These are phyloP conservation scores for Apis florea DNA, from an alignment of 1,140 invertebrate species.

Conservation along the genomic window DNA sequence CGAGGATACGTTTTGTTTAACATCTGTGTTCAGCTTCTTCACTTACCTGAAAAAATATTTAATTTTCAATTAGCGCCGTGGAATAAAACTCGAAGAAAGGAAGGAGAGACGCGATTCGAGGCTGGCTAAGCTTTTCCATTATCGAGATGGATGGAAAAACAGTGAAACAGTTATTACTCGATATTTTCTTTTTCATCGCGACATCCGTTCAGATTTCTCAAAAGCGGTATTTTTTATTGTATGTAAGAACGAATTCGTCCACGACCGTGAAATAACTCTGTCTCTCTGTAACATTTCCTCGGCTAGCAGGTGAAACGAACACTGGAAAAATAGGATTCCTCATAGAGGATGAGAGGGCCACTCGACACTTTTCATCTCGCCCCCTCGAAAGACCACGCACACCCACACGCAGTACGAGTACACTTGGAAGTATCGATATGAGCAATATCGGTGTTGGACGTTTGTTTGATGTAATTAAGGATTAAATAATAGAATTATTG, in stretches of 20 bases:
- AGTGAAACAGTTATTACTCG: background rate
- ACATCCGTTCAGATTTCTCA: background rate
- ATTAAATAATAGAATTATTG: no score
- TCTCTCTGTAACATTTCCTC: background rate
- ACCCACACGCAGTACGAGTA: background rate
- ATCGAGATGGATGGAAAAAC: background rate
- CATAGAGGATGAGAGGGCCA: background rate
- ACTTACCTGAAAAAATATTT: slow-evolving; percentile 33
- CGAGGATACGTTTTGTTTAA: background rate
- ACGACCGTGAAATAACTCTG: slow-evolving; percentile 1
- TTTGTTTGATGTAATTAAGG: no score
- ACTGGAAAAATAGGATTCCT: slow-evolving; percentile 34
- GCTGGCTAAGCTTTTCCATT: background rate
- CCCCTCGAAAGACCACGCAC: background rate
- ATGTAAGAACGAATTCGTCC: background rate
- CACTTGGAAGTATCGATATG: background rate
- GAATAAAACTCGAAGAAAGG: background rate
- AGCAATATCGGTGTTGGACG: background rate
- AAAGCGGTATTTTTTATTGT: background rate
- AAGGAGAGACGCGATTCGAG: background rate
- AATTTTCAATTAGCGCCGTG: background rate
- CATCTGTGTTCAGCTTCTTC: background rate
- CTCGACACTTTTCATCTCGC: slow-evolving; percentile 14
- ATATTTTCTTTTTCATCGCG: background rate
- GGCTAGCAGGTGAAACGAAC: background rate